Evolutionary conservation across 1,140 invertebrate genomes (phyloP), one percentile per base, ranked within the genome.

Genomic region (Orchestia grillus): DNA sequence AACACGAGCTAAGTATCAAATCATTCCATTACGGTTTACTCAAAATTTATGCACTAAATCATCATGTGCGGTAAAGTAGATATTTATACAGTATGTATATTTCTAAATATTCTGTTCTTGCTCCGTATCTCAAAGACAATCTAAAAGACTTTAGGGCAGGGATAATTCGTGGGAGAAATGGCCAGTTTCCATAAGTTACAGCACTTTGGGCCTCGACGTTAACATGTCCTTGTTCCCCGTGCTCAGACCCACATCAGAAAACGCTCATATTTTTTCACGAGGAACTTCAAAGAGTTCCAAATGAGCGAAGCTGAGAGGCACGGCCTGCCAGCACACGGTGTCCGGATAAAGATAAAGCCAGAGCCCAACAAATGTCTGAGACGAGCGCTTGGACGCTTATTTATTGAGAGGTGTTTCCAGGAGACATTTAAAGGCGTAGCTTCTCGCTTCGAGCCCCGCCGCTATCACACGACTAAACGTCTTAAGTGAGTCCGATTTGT

Each of bases 401-500:
- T 90, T 90, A 90, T 90, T 90, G 88, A 90, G 43, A 90, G 88
- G 88, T 90, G 43, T 42, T 90, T 36, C 88, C 88, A 44, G 88
- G 88, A 42, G 88, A 90, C 88, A 90, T 90, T 90, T 90, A 90
- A 44, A 90, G 43, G 88, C 43, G 88, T 42, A 90, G 88, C 15
- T 90, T 90, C 88, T 90, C n/a, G 88, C 88, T 90, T 41, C 8
- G 36, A 42, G 41, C 4, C 41, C 88, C 87, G 88, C 88, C 88
- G 88, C 88, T 90, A 90, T 90, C 88, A 90, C 88, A 16, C n/a
- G 88, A 44, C 88, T 90, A 90, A 90, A 90, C 88, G 88, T 90
- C 88, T 90, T 90, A 90, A 90, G 88, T 90, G 88, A 90, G 88
- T 90, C 88, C 43, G 88, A 90, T 90, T 90, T 90, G 88, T 90